Percentiles rank a stretch among this genome's conserved stretches.
Evolutionary conservation across 2,888 invertebrate species (phyloP).

Genomic region (Tiliacea aurago): DNA sequence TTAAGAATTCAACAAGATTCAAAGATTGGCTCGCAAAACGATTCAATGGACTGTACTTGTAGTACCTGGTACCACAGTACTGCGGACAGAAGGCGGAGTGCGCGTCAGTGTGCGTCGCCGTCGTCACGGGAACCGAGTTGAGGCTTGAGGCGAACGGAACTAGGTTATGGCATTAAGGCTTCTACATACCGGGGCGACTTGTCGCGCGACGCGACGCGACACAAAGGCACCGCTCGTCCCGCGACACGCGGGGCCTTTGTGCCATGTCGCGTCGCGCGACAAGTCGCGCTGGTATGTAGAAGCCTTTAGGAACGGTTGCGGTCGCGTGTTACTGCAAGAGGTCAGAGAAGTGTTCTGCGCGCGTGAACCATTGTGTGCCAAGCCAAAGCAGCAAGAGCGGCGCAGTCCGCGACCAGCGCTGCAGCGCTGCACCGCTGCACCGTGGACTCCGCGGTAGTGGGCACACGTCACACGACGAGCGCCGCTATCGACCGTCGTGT

Average conservation of each 20-base stretch:
- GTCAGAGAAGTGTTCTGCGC: neutral
- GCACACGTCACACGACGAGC: neutral
- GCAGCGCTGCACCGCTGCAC: neutral
- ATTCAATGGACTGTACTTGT: neutral
- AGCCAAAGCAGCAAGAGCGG: neutral
- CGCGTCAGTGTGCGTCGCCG: neutral
- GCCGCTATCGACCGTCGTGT: neutral
- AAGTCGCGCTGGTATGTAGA: too few species aligned
- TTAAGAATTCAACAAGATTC: neutral
- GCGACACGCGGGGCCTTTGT: too few species aligned
- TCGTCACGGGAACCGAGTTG: neutral
- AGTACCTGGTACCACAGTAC: neutral
- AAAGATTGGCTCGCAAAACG: neutral
- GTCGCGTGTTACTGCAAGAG: neutral
- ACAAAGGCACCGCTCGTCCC: too few species aligned
- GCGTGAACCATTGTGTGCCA: neutral
- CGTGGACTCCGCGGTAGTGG: neutral
- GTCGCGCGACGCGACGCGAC: too few species aligned
- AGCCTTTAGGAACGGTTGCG: neutral
- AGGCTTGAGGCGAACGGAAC: neutral
- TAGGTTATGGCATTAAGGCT: neutral
- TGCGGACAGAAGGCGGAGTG: neutral
- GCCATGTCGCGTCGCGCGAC: too few species aligned
- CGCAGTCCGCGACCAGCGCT: neutral
- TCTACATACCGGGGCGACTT: too few species aligned